Conservation (phyloP, 2,113 vertebrate genomes). For the Nannospalax galili region DNA sequence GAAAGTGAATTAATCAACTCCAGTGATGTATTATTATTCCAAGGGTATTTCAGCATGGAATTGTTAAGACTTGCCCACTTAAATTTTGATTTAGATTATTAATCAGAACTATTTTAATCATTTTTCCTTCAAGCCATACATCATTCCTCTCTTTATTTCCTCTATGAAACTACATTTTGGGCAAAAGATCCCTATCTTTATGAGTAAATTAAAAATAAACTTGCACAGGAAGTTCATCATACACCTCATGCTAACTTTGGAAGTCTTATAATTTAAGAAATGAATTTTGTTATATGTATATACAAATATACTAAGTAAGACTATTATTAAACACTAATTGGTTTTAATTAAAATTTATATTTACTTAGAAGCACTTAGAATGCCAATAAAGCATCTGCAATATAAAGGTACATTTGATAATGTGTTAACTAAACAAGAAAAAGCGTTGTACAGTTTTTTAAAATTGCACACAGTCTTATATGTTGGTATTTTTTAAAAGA, state of each 20-base stretch:
- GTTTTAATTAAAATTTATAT: neutral
- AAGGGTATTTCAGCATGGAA: neutral
- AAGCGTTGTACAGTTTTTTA: too few relatives aligned
- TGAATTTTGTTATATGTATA: neutral
- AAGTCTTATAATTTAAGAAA: neutral
- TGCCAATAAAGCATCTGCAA: neutral
- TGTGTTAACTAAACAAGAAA: too few relatives aligned
- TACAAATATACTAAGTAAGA: neutral
- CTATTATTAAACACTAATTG: neutral
- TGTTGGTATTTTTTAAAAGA: too few relatives aligned
- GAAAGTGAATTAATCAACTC: neutral
- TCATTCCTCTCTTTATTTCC: neutral
- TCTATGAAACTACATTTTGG: neutral
- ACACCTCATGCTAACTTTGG: neutral
- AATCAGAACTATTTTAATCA: constrained; percentile 1
- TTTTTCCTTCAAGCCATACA: neutral
- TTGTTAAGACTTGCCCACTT: neutral
- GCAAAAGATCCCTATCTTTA: neutral
- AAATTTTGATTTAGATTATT: constrained; percentile 28
- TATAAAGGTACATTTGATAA: too few relatives aligned
- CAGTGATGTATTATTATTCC: neutral
- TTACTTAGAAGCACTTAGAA: neutral
- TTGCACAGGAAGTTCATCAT: neutral
- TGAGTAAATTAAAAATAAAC: constrained; percentile 24
- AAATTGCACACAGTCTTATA: too few relatives aligned